phyloP scores from a whole-genome alignment of 2,113 vertebrate species.

The Rhodinocichla rosea region DNA sequence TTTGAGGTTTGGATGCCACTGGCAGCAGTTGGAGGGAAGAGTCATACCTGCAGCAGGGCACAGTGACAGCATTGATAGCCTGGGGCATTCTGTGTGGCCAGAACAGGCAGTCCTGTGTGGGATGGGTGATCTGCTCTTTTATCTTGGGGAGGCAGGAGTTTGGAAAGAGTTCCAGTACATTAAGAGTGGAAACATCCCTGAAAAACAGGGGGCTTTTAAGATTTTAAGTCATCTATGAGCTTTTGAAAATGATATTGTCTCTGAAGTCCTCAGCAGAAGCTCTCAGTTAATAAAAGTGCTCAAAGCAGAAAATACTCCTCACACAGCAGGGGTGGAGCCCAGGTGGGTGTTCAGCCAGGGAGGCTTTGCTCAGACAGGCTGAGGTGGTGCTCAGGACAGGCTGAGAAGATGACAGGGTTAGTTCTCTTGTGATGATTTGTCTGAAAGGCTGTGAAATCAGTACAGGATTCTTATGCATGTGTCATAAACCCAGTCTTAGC shows the following conservation, averaged over 20 bases:
- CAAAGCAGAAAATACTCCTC: background rate
- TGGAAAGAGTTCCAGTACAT: background rate
- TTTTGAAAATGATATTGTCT: background rate
- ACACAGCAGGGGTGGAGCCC: background rate
- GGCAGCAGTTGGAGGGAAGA: background rate
- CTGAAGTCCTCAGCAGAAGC: background rate
- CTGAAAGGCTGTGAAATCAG: background rate
- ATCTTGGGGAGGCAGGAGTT: background rate
- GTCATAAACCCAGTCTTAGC: background rate
- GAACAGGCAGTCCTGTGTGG: background rate
- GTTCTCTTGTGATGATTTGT: background rate
- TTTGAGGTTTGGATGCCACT: background rate
- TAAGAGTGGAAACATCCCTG: background rate
- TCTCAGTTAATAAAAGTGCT: background rate
- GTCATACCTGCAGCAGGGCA: background rate
- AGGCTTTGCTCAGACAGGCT: background rate
- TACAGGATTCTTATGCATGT: background rate
- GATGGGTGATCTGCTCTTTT: background rate
- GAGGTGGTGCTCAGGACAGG: background rate
- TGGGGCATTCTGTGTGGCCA: background rate
- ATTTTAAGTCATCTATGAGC: background rate
- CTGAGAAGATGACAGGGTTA: background rate
- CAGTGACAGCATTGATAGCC: background rate
- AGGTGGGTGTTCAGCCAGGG: accelerated
- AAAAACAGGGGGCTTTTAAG: background rate